Evolutionary conservation across 1,140 invertebrate genomes (phyloP).

Genomic region (Pogonomyrmex barbatus): DNA sequence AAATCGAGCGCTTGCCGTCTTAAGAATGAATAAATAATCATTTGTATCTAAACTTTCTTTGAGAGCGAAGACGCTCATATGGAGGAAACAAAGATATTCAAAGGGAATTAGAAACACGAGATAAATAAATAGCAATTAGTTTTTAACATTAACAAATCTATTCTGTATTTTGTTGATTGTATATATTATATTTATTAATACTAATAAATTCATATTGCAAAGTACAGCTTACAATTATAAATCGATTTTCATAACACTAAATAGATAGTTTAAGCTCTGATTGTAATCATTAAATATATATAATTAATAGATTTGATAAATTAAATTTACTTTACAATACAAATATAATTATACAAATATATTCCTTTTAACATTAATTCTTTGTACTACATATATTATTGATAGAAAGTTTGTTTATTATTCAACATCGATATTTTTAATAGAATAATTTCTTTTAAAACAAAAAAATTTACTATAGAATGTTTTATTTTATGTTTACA

Average conservation of each 20-base stretch:
- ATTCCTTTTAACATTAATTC: no score
- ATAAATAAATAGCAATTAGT: not conserved
- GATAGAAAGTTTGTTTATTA: no score
- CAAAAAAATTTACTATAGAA: no score
- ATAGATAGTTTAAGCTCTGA: not conserved
- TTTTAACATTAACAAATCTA: not conserved
- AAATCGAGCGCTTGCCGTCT: slow-evolving; percentile 66
- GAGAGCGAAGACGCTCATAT: not conserved
- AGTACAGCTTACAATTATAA: not conserved
- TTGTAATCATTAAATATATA: not conserved
- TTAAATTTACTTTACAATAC: not conserved
- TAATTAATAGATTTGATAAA: not conserved
- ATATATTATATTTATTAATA: not conserved
- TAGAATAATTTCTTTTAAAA: no score
- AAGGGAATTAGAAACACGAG: not conserved
- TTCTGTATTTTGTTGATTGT: not conserved
- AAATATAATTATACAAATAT: not conserved
- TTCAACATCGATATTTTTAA: no score
- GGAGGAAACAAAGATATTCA: not conserved
- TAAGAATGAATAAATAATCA: slow-evolving; percentile 66
- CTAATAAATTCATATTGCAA: not conserved
- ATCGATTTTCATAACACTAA: not conserved
- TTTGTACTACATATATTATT: no score
- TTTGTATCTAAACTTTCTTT: not conserved
- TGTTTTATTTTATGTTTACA: no score